These are phyloP conservation scores for Cataglyphis albicans DNA, from an alignment of 2,888 invertebrate species.

Conservation along the genomic window DNA sequence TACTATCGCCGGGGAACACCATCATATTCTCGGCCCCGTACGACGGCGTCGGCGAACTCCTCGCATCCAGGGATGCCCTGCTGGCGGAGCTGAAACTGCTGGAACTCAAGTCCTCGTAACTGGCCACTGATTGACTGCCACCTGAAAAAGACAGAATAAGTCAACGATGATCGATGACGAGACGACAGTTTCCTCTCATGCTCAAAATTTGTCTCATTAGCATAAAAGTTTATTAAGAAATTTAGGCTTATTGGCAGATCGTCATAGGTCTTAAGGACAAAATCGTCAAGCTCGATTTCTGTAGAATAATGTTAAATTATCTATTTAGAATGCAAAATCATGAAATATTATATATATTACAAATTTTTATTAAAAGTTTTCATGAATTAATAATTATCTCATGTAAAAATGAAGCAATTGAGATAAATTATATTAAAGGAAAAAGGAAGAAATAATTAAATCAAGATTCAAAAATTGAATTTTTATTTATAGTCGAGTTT, in stretches of 20 bases:
- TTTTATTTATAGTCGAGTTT: constrained; percentile 17
- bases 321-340: neutral
- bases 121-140: constrained; percentile 89
- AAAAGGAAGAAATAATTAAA: constrained; percentile 31
- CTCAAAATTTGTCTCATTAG: constrained; percentile 10
- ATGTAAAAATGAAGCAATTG: neutral
- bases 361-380: neutral
- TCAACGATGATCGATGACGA: neutral
- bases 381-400: neutral
- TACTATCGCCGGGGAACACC: constrained; percentile 93
- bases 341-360: neutral
- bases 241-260: constrained; percentile 16
- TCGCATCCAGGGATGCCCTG: constrained; percentile 91
- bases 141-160: constrained; percentile 83
- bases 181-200: neutral
- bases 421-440: constrained; percentile 13
- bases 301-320: neutral
- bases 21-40: constrained; percentile 91
- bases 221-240: neutral
- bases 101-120: constrained; percentile 92
- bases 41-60: constrained; percentile 91
- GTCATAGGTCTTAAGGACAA: constrained; percentile 43
- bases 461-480: constrained; percentile 24
- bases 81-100: constrained; percentile 95
- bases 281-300: neutral